Base-by-base conservation (phyloP, 2,888 invertebrate genomes). In the Dynastes hyllus region DNA sequence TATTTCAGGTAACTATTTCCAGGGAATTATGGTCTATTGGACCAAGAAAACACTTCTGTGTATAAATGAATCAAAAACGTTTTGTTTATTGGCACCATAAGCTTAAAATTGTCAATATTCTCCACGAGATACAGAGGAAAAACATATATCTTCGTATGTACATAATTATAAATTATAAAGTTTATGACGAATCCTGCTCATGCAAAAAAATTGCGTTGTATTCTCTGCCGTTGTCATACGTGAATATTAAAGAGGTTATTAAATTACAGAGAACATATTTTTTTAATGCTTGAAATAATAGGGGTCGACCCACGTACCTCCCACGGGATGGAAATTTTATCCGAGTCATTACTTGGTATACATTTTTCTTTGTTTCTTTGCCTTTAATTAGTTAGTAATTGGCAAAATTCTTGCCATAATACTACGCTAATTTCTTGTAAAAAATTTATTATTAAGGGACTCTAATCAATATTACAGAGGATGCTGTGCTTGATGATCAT, bases 241-340 rank as follows among this genome's bases (percentile, higher is more conserved):
- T 63, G 63, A 9, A 63, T 63, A 63, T 63, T 32, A 63, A 63
- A 29, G 27, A 63, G 63, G 29, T 63, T 63, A 63, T 63, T 63
- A 63, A 63, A 63, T 63, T 63, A 63, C 32, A 32, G 32, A 27
- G 63, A 63, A 63, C 63, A 63, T 32, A 63, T 63, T 63, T 63
- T 61, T 58, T 58, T 63, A 22, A 63, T 63, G 13, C 29, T 29
- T 11, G 63, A 63, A 63, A 63, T 29, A 63, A 63, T 63, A 63
- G 63, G 13, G 27, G 11, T 29, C 29, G 32, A 13, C 63, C 63
- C 29, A 63, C 63, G 13, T 29, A 9, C 8, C 63, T 63, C 63
- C 63, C 11, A 63, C 63, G 32, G 29, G 11, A 29, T 63, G 29
- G 63, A 63, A 61, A 63, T 29, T 63, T 63, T 63, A 63, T 63